These are phyloP conservation scores for Pelecanus crispus DNA, from an alignment of 2,113 vertebrate species.

Conservation along the genomic window DNA sequence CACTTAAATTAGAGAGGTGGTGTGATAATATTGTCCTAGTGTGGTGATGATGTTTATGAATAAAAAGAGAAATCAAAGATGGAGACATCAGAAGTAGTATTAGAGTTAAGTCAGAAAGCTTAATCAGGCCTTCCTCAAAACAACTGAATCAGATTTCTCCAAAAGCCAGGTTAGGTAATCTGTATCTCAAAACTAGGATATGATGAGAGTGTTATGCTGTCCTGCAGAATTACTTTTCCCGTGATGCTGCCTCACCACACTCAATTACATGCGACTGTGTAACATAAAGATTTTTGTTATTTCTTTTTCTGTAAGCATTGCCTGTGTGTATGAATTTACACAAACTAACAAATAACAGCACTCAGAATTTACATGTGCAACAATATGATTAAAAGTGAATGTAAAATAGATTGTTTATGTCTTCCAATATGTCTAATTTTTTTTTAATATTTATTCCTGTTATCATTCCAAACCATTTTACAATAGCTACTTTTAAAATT, in stretches of 20 bases:
- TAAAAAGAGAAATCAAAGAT: not conserved
- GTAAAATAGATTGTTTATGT: not conserved
- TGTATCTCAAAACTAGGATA: not conserved
- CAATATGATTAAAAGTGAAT: not conserved
- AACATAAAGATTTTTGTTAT: not conserved
- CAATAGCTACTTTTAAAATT: not conserved
- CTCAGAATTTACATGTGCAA: not conserved
- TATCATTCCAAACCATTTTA: not conserved
- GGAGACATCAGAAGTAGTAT: not conserved
- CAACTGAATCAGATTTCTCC: not conserved
- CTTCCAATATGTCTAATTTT: not conserved
- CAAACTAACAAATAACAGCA: not conserved
- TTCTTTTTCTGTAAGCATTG: not conserved
- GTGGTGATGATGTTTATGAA: not conserved
- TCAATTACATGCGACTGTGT: not conserved
- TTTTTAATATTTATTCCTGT: not conserved
- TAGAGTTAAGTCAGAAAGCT: not conserved
- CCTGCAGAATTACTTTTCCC: not conserved
- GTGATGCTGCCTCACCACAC: accelerated
- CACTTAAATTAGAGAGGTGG: not conserved
- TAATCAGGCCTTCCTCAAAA: not conserved
- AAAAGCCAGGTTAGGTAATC: not conserved
- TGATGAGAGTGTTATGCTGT: not conserved
- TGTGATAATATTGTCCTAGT: not conserved
- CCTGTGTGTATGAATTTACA: not conserved